Conservation (phyloP, 2,888 invertebrate species). For the Volucella zonaria region DNA sequence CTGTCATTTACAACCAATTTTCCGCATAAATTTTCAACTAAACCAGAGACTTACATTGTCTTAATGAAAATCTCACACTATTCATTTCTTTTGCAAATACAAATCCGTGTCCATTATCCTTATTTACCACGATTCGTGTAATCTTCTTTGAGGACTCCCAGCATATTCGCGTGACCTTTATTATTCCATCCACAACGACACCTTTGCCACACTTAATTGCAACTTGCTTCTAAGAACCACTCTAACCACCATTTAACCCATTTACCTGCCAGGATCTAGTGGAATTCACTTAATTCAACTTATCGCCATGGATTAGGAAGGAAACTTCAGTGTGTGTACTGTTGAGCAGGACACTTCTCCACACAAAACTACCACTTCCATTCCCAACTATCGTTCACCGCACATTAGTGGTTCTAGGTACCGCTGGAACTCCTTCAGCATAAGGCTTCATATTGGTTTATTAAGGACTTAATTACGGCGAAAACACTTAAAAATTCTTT, state of each 20-base stretch:
- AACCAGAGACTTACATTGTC: constrained; percentile 51
- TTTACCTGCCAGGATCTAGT: constrained; percentile 13
- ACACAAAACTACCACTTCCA: background rate
- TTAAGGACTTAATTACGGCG: constrained; percentile 73
- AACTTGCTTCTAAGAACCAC: constrained; percentile 13
- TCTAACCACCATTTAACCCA: constrained; percentile 1
- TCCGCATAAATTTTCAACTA: constrained; percentile 17
- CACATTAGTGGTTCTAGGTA: constrained; percentile 58
- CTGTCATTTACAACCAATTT: constrained; percentile 9
- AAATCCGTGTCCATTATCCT: constrained; percentile 31
- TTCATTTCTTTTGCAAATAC: constrained; percentile 22
- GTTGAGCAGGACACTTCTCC: constrained; percentile 45
- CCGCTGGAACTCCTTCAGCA: constrained; percentile 46
- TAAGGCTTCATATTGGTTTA: constrained; percentile 71
- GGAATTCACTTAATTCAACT: constrained; percentile 68
- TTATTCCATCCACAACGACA: constrained; percentile 38
- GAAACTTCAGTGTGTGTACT: constrained; percentile 43
- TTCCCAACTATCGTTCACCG: constrained; percentile 43
- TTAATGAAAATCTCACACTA: constrained; percentile 57
- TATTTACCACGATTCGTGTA: constrained; percentile 53
- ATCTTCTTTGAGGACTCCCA: constrained; percentile 30
- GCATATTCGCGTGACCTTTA: constrained; percentile 63
- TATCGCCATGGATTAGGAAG: constrained; percentile 62
- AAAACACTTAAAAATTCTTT: constrained; percentile 73
- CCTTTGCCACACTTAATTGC: constrained; percentile 37